Base-by-base conservation (phyloP, 2,113 vertebrate species). In the Cyrtonyx montezumae region DNA sequence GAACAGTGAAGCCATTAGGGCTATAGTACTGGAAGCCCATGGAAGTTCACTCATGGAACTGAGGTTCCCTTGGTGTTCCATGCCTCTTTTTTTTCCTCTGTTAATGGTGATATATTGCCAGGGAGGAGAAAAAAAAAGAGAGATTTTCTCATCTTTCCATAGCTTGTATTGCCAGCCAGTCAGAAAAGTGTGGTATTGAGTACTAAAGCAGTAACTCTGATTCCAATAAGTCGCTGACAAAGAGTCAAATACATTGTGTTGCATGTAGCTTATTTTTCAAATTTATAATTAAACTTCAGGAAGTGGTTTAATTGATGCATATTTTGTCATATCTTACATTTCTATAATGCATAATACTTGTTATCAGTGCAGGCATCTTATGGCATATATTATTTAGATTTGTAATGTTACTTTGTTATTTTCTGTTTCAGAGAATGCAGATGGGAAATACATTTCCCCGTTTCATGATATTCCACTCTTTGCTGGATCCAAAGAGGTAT, bases 391-490 rank as follows among this genome's bases (percentile, higher is more conserved):
- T 45, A 26, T 91, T 84, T 46, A 79, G 68, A 45, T 73, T 79
- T 93, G 20, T 88, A 70, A 58, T 79, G 28, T 65, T 70, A 7
- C 23, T 77, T 56, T 51, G 40, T 69, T 11, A 8, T 77, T 97
- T 92, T 49, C 13, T 78, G 94, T 97, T 95, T 40, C 96, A 99
- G 99, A 99, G 97, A 98, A 97, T 65, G 95, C 95, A 63, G 98
- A 98, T 55, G 99, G 98, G 65, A 98, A 98, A 96, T 99, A 99
- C 79, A 98, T 99, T 96, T 99, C 99, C 19, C 99, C 99, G 3
- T 99, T 99, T 93, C 99, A 99, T 91, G 99, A 99, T 86, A 99
- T 99, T 96, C 98, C 99, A 23, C 98, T 99, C 3, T 97, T 97
- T 95, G 98, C 96, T 62, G 96, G 89, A 61, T 76, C 95, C 53